phyloP scores from a whole-genome alignment of 2,888 invertebrate species.

The Macropis europaea region DNA sequence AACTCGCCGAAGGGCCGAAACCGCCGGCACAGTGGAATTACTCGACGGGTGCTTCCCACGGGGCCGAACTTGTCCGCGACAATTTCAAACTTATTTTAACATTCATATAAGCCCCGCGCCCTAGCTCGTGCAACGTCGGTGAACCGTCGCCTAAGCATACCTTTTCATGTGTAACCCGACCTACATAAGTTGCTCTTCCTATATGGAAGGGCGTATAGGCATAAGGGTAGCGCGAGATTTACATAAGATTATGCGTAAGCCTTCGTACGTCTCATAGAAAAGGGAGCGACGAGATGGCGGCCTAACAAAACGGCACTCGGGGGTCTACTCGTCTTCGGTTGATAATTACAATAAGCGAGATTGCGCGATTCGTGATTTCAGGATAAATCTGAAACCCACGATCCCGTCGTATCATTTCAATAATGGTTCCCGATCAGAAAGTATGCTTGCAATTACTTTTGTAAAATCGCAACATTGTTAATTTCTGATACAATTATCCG shows the following conservation, averaged over 20 bases:
- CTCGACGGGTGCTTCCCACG: constrained; percentile 77
- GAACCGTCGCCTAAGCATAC: constrained; percentile 60
- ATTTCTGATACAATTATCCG: no score
- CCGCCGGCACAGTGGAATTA: constrained; percentile 78
- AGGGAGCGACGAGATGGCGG: constrained; percentile 59
- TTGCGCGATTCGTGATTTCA: constrained; percentile 14
- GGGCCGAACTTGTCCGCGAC: constrained; percentile 79
- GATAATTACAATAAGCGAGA: constrained; percentile 73
- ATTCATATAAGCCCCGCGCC: constrained; percentile 78
- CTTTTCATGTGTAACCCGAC: constrained; percentile 66
- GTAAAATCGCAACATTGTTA: no score
- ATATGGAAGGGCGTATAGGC: constrained; percentile 66
- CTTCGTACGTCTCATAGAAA: constrained; percentile 54
- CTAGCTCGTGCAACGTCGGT: constrained; percentile 48
- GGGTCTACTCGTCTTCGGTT: constrained; percentile 69
- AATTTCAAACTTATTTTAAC: constrained; percentile 80
- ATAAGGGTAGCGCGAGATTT: constrained; percentile 75
- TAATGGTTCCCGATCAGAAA: no score
- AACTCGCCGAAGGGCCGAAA: constrained; percentile 76
- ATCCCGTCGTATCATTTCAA: no score
- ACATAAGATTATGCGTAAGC: constrained; percentile 77
- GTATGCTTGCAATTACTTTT: no score
- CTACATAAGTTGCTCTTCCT: constrained; percentile 52
- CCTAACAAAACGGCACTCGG: constrained; percentile 65
- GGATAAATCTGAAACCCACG: neutral